Evolutionary conservation across 1,140 invertebrate species (phyloP), one percentile per base, ranked within the genome.

Genomic region (Lepidurus apus): DNA sequence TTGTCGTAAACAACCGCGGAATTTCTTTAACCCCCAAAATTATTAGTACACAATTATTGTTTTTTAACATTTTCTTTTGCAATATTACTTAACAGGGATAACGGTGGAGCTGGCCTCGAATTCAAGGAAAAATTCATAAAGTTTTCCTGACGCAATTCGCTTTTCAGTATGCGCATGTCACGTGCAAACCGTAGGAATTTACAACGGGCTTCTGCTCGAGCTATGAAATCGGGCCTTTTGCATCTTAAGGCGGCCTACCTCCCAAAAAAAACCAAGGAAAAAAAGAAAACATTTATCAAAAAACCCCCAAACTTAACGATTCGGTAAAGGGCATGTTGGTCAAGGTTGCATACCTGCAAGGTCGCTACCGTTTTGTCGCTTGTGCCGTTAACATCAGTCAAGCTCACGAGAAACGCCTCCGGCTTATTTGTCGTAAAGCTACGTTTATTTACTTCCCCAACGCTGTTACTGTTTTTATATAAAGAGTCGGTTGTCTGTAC

Each of bases 281-380:
- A 7, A 65, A 65, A n/a, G n/a, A 65, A 65, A 13, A 17, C 6
- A 7, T 65, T 65, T n/a, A 65, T 17, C 2, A 34, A 34, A 34
- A 34, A 34, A 34, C 34, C 34, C 34, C 0, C 34, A 3, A 34
- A 34, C 26, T 34, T 34, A 34, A 34, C 2, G 9, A 65, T 65
- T 65, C 53, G 17, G 9, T 17, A 65, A 34, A n/a, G 53, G 53
- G 17, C 17, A 17, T 65, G 21, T 65, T 13, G 53, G 53, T 65
- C 53, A 65, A 65, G 53, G 53, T 21, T 65, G 17, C 17, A 65
- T 65, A 65, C 53, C 13, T 65, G 53, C 53, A 65, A 65, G 53
- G 53, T 65, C 7, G 53, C 17, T 65, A 65, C 53, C 53, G 53
- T 13, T 65, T 65, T 65, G 53, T n/a, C 53, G 17, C 53, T 65